Conservation (phyloP, 2,888 invertebrate genomes). For the Dolichomitus sp. region DNA sequence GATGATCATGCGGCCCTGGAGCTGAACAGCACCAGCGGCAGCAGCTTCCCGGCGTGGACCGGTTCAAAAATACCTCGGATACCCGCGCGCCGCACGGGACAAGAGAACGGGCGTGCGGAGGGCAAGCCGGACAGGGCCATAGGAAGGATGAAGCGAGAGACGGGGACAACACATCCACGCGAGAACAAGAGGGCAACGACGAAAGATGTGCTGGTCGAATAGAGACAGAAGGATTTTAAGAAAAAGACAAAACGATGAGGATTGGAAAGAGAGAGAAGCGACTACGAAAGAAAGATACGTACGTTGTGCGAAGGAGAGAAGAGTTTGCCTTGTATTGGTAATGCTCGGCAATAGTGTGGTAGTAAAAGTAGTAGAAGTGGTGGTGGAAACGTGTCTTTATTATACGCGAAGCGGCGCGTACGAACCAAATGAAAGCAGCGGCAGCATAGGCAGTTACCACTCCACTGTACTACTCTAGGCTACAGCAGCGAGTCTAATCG, state of each 20-base stretch:
- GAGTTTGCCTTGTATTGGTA: constrained; percentile 72
- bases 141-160: constrained; percentile 54
- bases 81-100: constrained; percentile 80
- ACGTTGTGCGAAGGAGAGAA: constrained; percentile 58
- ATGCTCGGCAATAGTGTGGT: constrained; percentile 10
- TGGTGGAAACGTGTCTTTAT: constrained; percentile 83
- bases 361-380: constrained; percentile 27
- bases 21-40: background rate
- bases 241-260: constrained; percentile 7
- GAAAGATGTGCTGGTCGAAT: constrained; percentile 38
- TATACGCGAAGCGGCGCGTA: constrained; percentile 76
- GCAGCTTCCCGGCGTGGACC: constrained; percentile 83
- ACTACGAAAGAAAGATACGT: background rate
- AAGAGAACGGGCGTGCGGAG: constrained; percentile 50
- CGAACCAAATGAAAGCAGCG: constrained; percentile 47
- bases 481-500: background rate
- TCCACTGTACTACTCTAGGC: background rate
- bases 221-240: constrained; percentile 20
- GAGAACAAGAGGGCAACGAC: constrained; percentile 54
- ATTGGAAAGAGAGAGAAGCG: constrained; percentile 26
- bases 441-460: background rate
- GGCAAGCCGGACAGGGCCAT: constrained; percentile 47
- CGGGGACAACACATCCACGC: constrained; percentile 38
- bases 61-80: constrained; percentile 86
- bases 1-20: constrained; percentile 80